Percentiles rank a stretch among this genome's conserved stretches.
Evolutionary conservation across 2,797 vertebrate genomes (phyloP).

Genomic region (Trichosurus vulpecula): DNA sequence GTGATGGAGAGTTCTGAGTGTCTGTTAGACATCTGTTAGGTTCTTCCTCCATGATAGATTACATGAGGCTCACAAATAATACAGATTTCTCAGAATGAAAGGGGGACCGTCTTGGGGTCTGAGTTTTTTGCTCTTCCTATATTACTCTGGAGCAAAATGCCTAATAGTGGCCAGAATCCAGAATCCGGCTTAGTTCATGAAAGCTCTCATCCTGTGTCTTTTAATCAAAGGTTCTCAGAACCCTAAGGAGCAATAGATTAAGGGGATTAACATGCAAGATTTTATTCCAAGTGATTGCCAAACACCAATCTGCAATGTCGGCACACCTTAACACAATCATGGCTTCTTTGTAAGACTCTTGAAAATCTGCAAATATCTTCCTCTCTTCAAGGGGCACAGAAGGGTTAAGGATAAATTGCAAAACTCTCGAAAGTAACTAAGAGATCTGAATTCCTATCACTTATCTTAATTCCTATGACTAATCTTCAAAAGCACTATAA

Average conservation of each 20-base stretch:
- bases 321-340: conserved; percentile 17
- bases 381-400: not conserved
- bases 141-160: not conserved
- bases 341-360: not conserved
- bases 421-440: conserved; percentile 14
- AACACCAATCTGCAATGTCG: conserved; percentile 44
- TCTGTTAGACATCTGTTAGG: not conserved
- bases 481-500: not conserved
- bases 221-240: conserved; percentile 50
- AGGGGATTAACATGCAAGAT: conserved; percentile 14
- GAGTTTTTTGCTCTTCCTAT: conserved; percentile 22
- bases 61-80: not conserved
- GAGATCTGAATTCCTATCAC: not conserved
- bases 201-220: conserved; percentile 32
- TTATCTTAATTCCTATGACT: not conserved
- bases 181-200: conserved; percentile 48
- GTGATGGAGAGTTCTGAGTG: not conserved
- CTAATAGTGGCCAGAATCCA: conserved; percentile 12
- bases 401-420: conserved; percentile 19
- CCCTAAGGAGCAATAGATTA: conserved; percentile 38
- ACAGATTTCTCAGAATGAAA: conserved; percentile 39
- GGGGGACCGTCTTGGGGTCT: conserved; percentile 5
- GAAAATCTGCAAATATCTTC: not conserved
- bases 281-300: conserved; percentile 15
- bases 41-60: conserved; percentile 23